Base-by-base conservation (phyloP, 2,888 invertebrate genomes). In the Pasiphila rectangulata region DNA sequence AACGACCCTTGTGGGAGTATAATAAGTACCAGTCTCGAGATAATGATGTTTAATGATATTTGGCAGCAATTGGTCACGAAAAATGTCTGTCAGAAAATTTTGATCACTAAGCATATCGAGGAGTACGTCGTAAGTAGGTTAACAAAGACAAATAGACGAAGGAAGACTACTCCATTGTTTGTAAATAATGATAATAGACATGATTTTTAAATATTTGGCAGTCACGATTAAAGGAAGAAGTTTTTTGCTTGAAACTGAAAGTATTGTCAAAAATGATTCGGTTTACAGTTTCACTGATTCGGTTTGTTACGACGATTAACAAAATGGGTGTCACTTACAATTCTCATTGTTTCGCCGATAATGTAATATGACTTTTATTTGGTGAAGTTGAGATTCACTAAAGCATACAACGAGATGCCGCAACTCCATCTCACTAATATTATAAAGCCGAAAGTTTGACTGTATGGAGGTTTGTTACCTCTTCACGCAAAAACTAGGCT, bases 61-160 rank as follows among this genome's bases (percentile, higher is more conserved):
- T 76, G 70, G 67, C 73, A 72, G 63, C 62, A 63, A 30, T 35
- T 52, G 68, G 65, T 66, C 69, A 72, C 67, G 70, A 67, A 62
- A 63, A 67, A 58, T 67, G 64, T 66, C 67, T 61, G 66, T 60
- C 61, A 61, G 61, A 61, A 56, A 69, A 67, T 61, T 60, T 46
- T 54, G 60, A 72, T 69, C 73, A 77, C 79, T 77, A 76, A 63
- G 62, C 67, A 69, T 66, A 67, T 62, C 68, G 60, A 39, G 43
- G 37, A 43, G 63, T 62, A 51, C 57, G 54, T 61, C 50, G 63
- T 70, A 79, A 73, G 69, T 76, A 53, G 79, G 78, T 69, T 69
- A 73, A 67, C 71, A 66, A 71, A 72, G 75, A 77, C 69, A 71
- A 76, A 77, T 75, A 68, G 69, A 65, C 55, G 64, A 69, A 61